These are phyloP conservation scores for Oligia fasciuncula DNA, from an alignment of 2,888 invertebrate species.

Conservation along the genomic window DNA sequence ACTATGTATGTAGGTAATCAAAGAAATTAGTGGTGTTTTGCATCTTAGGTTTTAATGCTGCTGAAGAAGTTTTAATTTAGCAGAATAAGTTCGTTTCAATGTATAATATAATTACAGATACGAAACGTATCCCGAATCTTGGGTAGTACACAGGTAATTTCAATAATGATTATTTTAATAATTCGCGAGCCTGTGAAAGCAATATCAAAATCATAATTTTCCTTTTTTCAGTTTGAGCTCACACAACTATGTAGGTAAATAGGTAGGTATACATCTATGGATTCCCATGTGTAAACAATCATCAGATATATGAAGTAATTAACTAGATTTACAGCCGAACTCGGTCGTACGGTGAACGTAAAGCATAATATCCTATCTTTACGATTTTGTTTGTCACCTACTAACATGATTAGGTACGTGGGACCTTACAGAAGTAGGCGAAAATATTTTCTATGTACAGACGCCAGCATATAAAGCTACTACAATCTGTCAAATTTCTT, in stretches of 20 bases:
- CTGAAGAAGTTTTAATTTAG: background rate
- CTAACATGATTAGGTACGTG: conserved; percentile 32
- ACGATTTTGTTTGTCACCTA: conserved; percentile 54
- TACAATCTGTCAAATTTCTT: no score
- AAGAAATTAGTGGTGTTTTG: no score
- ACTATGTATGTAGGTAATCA: no score
- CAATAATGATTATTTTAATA: background rate
- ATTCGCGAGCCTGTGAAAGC: background rate
- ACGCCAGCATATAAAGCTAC: no score
- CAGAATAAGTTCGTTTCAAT: background rate
- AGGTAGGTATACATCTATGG: background rate
- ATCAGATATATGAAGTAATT: conserved; percentile 33
- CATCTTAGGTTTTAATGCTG: background rate
- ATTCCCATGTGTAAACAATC: background rate
- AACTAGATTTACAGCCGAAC: conserved; percentile 38
- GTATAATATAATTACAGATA: background rate
- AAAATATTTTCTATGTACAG: conserved; percentile 17
- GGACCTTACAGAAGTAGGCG: background rate
- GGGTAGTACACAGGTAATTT: background rate
- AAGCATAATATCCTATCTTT: conserved; percentile 42
- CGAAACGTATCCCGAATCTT: background rate
- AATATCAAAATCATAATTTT: background rate
- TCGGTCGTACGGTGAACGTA: conserved; percentile 19
- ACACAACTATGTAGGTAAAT: background rate
- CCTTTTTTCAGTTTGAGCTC: background rate